Conservation (phyloP, 2,113 vertebrate species). For the Gracilinanus agilis region DNA sequence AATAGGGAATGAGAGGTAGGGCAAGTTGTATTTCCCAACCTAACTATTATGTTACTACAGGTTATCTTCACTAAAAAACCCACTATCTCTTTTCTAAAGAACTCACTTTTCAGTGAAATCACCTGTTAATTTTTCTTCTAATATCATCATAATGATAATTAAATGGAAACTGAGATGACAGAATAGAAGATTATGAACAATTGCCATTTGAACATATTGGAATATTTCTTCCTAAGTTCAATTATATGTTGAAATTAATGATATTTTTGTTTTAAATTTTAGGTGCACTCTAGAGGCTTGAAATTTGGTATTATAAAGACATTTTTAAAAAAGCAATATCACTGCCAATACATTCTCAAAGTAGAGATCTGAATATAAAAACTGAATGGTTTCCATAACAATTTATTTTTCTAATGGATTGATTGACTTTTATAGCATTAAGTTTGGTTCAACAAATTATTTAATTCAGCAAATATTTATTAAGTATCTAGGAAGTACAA, state of each 20-base stretch:
- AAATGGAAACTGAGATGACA: not conserved
- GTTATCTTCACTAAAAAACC: too few species aligned
- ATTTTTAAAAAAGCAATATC: not conserved
- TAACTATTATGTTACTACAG: too few species aligned
- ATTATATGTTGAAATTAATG: not conserved
- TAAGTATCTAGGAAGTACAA: not conserved
- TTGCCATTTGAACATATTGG: not conserved
- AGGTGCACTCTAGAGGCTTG: not conserved
- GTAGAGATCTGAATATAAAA: not conserved
- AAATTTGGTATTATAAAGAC: not conserved
- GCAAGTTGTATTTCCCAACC: too few species aligned
- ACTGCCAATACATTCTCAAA: not conserved
- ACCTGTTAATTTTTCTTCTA: not conserved
- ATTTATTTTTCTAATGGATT: not conserved
- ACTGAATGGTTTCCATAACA: not conserved
- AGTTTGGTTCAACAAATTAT: not conserved
- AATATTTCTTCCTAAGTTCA: too few species aligned
- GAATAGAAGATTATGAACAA: not conserved
- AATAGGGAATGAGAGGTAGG: too few species aligned
- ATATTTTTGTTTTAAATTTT: not conserved
- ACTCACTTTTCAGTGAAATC: not conserved
- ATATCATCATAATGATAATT: not conserved
- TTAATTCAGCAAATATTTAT: not conserved
- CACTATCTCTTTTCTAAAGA: too few species aligned
- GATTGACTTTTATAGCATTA: not conserved